phyloP scores from a whole-genome alignment of 2,113 vertebrate species.

The Elephantulus edwardii region DNA sequence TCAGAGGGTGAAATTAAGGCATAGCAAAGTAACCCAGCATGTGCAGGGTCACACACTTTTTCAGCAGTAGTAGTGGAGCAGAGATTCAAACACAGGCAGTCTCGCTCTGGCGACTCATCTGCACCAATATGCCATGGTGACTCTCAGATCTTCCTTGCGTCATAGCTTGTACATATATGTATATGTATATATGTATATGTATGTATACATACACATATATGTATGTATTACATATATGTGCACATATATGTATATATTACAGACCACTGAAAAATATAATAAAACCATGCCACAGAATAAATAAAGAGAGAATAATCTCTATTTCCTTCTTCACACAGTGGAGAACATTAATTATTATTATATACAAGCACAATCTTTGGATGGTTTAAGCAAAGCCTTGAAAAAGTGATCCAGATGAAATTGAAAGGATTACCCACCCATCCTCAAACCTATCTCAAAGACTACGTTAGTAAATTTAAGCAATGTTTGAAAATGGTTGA shows the following conservation, averaged over 20 bases:
- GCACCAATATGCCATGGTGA: background rate
- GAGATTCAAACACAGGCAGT: background rate
- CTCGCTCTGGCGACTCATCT: background rate
- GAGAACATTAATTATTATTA: background rate
- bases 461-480: conserved; percentile 13
- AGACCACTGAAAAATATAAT: background rate
- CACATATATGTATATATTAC: background rate
- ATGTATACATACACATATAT: no score
- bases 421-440: background rate
- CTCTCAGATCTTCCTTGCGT: background rate
- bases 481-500: background rate
- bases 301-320: background rate
- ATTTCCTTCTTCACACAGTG: background rate
- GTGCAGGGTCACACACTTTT: background rate
- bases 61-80: background rate
- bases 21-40: background rate
- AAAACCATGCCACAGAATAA: background rate
- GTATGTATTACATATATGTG: no score
- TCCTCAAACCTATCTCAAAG: background rate
- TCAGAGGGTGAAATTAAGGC: background rate
- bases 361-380: background rate
- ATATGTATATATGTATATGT: background rate
- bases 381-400: background rate
- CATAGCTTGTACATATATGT: background rate
- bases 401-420: conserved; percentile 15